A percentile compares a stretch with the other conserved stretches of the same genome.
These are phyloP conservation scores for Lampris incognitus DNA, from an alignment of 2,113 vertebrate genomes.

Conservation along the genomic window DNA sequence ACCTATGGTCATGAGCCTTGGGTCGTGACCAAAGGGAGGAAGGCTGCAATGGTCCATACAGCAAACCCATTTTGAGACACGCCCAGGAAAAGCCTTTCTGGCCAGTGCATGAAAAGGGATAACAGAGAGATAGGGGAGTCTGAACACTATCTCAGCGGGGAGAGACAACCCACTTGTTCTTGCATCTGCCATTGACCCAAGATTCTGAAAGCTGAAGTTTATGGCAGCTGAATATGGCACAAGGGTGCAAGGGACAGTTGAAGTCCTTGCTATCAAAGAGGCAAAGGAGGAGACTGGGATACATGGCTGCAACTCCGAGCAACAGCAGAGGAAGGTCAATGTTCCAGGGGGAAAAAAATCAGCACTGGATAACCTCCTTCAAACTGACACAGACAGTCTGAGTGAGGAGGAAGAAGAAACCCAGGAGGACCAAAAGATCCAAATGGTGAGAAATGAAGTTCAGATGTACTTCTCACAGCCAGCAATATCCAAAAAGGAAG, in stretches of 20 bases:
- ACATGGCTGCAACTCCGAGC: background rate
- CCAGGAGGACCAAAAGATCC: constrained; percentile 13
- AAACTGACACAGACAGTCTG: too few species aligned
- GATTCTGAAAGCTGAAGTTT: too few species aligned
- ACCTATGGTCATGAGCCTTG: too few species aligned
- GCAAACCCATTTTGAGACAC: background rate
- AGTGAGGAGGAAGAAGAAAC: constrained; percentile 2
- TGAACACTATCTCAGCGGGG: background rate
- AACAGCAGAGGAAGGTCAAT: background rate
- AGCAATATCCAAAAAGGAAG: background rate
- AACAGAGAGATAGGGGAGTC: too few species aligned
- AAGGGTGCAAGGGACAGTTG: too few species aligned
- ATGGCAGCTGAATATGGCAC: too few species aligned
- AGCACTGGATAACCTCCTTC: too few species aligned
- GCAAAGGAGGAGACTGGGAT: constrained; percentile 13
- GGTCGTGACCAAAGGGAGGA: background rate
- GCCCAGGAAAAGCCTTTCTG: constrained; percentile 13
- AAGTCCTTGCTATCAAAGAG: constrained; percentile 28
- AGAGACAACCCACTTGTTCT: constrained; percentile 10
- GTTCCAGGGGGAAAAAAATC: background rate
- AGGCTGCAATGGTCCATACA: constrained; percentile 15
- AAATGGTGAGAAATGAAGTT: constrained; percentile 15
- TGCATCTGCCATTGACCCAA: background rate
- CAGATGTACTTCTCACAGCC: constrained; percentile 21
- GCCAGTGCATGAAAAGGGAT: too few species aligned